Evolutionary conservation across 2,888 invertebrate species (phyloP), one percentile per base, ranked within the genome.

Genomic region (Zeuzera pyrina): DNA sequence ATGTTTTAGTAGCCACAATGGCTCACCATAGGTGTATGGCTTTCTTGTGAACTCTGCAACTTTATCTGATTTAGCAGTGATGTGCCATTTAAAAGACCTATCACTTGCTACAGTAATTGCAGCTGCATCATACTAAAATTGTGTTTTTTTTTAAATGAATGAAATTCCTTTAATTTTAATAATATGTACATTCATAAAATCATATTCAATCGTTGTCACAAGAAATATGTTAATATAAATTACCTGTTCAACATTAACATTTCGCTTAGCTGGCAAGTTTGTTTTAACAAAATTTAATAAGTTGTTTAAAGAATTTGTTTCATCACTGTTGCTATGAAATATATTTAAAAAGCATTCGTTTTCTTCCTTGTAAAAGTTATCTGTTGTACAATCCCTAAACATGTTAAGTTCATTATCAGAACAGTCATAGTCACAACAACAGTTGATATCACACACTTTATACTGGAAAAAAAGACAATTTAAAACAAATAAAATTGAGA

Each of bases 361-460:
- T 58, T 16, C 49, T 43, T 26, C 15, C 3, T 8, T 28, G 8
- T 15, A 15, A 10, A 24, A 10, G 5, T n/a, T 34, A 31, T 24
- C n/a, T n/a, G n/a, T 34, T 34, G 69, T 52, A 57, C 93, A 93
- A 36, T 71, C 58, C 11, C 85, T 79, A 66, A 94, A 91, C 2
- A 87, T 71, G 35, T 67, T 55, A 35, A 78, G 76, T 47, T 93
- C 89, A 31, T 73, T 70, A 14, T 73, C 65, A 6, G 85, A 71
- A 56, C 94, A 95, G 48, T 94, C 92, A 28, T 51, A 55, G 63
- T 95, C 94, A 64, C 95, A 95, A 57, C 94, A 94, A 57, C 94
- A 95, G 62, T 93, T 91, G 31, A 93, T 85, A 67, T 95, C 93
- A 70, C 95, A 95, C 21, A 79, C 72, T 46, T 81, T 72, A 29